Evolutionary conservation across 2,797 vertebrate genomes (phyloP).

Genomic region (Eulemur albifrons): DNA sequence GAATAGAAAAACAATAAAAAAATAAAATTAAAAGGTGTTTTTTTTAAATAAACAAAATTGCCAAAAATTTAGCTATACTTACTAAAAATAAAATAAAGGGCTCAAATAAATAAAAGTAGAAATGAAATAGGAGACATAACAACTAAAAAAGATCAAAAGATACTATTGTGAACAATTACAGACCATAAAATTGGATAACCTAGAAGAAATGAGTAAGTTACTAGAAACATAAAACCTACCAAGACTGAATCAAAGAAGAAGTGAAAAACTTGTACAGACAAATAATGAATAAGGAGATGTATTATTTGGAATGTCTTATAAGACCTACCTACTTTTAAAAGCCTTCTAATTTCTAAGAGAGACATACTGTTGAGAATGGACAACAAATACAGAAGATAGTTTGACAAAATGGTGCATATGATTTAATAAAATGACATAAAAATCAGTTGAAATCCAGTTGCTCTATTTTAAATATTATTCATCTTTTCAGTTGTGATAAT

Average conservation of each 20-base stretch:
- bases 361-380: not conserved
- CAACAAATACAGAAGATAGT: not conserved
- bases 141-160: not conserved
- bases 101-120: not conserved
- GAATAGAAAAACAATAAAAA: not conserved
- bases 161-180: not conserved
- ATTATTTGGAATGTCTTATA: not conserved
- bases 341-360: not conserved
- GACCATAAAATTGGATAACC: not conserved
- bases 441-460: not conserved
- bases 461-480: not conserved
- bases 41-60: not conserved
- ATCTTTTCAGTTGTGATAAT: not conserved
- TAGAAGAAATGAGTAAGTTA: not conserved
- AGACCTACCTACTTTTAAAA: not conserved
- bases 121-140: not conserved
- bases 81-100: not conserved
- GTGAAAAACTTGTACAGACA: not conserved
- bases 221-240: not conserved
- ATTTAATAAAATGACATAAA: not conserved
- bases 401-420: not conserved
- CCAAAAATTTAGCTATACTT: not conserved
- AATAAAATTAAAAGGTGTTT: not conserved
- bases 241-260: not conserved
- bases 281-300: not conserved